Conservation (phyloP, 1,140 invertebrate species). For the Coelopa frigida region DNA sequence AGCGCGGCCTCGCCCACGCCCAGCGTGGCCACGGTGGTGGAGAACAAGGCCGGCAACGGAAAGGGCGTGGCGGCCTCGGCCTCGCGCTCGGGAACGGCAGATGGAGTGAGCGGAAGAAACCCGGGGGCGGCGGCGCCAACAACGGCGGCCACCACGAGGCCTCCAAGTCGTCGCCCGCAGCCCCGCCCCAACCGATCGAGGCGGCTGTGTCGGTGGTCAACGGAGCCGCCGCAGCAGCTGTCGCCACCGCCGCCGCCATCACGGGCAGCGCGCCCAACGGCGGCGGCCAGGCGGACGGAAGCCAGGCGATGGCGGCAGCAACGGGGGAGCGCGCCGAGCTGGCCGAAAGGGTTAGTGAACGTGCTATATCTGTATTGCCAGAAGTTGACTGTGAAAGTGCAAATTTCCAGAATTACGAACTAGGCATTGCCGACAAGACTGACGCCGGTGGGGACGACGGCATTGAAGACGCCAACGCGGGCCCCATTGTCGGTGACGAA, state of each 20-base stretch:
- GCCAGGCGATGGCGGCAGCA: no score
- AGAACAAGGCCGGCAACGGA: slow-evolving; percentile 13
- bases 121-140: slow-evolving; percentile 2
- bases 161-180: slow-evolving; percentile 34
- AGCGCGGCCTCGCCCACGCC: slow-evolving; percentile 25
- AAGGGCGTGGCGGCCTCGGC: slow-evolving; percentile 14
- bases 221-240: slow-evolving; percentile 1
- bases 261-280: not conserved
- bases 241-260: not conserved
- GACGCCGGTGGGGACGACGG: slow-evolving; percentile 3
- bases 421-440: not conserved
- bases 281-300: no score
- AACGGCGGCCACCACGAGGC: no score
- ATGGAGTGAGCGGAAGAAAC: no score
- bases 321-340: slow-evolving; percentile 6
- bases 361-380: slow-evolving; percentile 28
- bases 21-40: slow-evolving; percentile 21
- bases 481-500: not conserved
- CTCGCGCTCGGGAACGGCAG: slow-evolving; percentile 30
- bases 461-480: not conserved
- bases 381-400: slow-evolving; percentile 34
- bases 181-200: slow-evolving; percentile 38
- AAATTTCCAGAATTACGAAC: slow-evolving; percentile 21
- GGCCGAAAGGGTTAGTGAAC: slow-evolving; percentile 22
- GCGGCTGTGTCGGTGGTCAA: slow-evolving; percentile 38